phyloP scores from a whole-genome alignment of 2,797 vertebrate genomes.

The Malacoctenus gilli region DNA sequence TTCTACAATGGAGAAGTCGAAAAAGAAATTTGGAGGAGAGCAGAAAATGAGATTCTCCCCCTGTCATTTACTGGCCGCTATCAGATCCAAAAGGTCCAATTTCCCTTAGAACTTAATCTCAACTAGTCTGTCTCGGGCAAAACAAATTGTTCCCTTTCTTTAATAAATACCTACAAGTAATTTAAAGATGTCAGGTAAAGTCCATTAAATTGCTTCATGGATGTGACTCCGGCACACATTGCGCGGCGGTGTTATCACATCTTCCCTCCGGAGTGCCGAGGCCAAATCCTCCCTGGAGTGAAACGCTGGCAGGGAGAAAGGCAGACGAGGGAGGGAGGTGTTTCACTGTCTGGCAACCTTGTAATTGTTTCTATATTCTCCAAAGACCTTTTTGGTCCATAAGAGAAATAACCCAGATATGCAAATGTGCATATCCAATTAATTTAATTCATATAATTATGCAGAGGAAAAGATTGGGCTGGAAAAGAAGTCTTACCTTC shows the following conservation, averaged over 20 bases:
- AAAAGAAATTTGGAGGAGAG: neutral
- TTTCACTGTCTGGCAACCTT: constrained; percentile 65
- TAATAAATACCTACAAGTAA: constrained; percentile 46
- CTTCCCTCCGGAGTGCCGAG: constrained; percentile 43
- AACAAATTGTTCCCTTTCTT: constrained; percentile 25
- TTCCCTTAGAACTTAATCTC: constrained; percentile 42
- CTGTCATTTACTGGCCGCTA: constrained; percentile 25
- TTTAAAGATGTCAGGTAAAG: constrained; percentile 55
- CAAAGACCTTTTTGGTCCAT: constrained; percentile 55
- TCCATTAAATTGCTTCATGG: constrained; percentile 65
- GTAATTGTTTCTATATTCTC: constrained; percentile 78
- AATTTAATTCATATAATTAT: constrained; percentile 79
- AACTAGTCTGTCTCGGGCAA: constrained; percentile 30
- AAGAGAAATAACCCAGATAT: constrained; percentile 75
- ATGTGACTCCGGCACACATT: constrained; percentile 48
- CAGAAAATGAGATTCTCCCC: constrained; percentile 33
- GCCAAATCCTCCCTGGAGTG: constrained; percentile 51
- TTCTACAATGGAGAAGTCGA: neutral
- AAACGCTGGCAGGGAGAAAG: constrained; percentile 40
- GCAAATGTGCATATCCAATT: constrained; percentile 73
- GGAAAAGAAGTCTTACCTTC: constrained; percentile 55
- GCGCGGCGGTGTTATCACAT: constrained; percentile 51
- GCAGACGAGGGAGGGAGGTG: constrained; percentile 45
- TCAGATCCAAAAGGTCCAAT: constrained; percentile 41
- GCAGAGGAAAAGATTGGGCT: constrained; percentile 61